Base-by-base conservation (phyloP, 2,888 invertebrate species). In the Lithophane ornitopus region DNA sequence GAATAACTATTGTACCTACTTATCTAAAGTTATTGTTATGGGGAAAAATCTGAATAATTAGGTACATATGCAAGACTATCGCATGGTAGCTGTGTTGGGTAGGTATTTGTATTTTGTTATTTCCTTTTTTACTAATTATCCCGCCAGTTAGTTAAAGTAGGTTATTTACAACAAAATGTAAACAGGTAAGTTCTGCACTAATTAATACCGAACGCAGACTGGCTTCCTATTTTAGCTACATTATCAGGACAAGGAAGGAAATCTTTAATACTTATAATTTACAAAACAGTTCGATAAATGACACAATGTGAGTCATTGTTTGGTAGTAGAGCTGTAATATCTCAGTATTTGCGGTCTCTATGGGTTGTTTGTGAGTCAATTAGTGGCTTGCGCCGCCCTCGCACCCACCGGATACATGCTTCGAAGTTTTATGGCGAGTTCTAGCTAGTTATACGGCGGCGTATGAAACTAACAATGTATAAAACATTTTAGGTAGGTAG, bases 351-450 rank as follows among this genome's bases (percentile, higher is more conserved):
- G 91, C 88, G 91, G 91, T 91, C 88, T 88, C 83, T 89, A 87
- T 90, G 85, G 85, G 90, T 89, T 91, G 91, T 91, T 90, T 91
- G 92, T 89, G 90, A 89, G 90, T 91, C 92, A 92, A 92, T 92
- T 92, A 92, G 91, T 89, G 91, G 90, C 86, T 89, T 87, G 84
- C 81, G 87, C 83, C 76, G 82, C 77, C 84, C 85, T 84, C 87
- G 87, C 85, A 85, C 88, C 88, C 89, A 85, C 90, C 88, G 91
- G 91, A 91, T 89, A 90, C 81, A 83, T 87, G 85, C 71, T 74
- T 79, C 75, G 66, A 81, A 81, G 84, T 85, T 84, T 87, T 87
- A 85, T 84, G 80, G 76, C 79, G 72, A 65, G 77, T 73, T 73
- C 65, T 81, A 84, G 58, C 49, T 84, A 73, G 65, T 46, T 74